Conservation (phyloP, 2,113 vertebrate species). For the Ranitomeya variabilis region DNA sequence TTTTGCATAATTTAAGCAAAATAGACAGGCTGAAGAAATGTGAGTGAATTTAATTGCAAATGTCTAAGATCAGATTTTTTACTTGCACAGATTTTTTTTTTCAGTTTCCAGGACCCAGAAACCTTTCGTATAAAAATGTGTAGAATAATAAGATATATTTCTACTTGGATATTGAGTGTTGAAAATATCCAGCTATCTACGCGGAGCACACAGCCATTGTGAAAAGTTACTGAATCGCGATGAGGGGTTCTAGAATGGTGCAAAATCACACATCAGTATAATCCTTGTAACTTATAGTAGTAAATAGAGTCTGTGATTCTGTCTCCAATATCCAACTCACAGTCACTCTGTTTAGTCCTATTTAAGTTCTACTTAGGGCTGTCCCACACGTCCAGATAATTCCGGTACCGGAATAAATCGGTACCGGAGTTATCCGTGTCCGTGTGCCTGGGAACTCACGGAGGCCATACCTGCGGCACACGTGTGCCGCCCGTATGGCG, state of each 20-base stretch:
- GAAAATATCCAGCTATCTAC: constrained; percentile 2
- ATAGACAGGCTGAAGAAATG: constrained; percentile 47
- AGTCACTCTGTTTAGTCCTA: too few species aligned
- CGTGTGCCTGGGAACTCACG: too few species aligned
- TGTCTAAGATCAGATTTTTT: constrained; percentile 53
- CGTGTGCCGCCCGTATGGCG: too few species aligned
- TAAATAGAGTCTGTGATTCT: too few species aligned
- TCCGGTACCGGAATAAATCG: too few species aligned
- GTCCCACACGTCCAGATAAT: too few species aligned
- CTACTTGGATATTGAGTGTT: constrained; percentile 16
- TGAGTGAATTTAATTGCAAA: constrained; percentile 56
- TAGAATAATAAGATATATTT: constrained; percentile 39
- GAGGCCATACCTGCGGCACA: too few species aligned
- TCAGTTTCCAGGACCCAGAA: constrained; percentile 41
- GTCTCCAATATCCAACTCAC: too few species aligned
- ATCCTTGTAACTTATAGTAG: background rate
- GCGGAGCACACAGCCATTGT: background rate
- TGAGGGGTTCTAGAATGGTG: background rate
- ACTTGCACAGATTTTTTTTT: constrained; percentile 28
- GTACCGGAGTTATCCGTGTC: too few species aligned
- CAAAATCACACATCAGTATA: background rate
- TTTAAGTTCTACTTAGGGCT: too few species aligned
- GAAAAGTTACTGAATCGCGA: background rate
- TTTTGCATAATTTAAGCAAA: constrained; percentile 58
- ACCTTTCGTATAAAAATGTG: constrained; percentile 38